Conservation (phyloP, 2,888 invertebrate genomes). For the Leptinotarsa haldemani region DNA sequence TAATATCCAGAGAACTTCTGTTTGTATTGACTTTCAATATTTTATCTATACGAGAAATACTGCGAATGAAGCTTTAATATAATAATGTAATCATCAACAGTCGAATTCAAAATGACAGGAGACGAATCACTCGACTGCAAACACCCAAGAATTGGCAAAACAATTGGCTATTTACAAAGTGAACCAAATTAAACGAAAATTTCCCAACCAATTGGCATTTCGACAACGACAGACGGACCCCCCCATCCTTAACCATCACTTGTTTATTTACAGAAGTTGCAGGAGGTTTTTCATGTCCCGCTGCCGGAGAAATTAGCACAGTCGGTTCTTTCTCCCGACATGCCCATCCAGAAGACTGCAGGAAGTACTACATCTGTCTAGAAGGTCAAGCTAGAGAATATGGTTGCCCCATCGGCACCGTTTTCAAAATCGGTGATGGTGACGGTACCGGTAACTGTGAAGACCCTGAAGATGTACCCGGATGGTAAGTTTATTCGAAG, state of each 20-base stretch:
- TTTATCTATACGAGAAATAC: too few species aligned
- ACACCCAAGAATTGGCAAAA: conserved; percentile 6
- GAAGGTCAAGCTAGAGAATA: conserved; percentile 93
- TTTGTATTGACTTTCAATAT: too few species aligned
- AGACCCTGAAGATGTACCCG: conserved; percentile 95
- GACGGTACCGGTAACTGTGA: conserved; percentile 94
- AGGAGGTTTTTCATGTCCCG: conserved; percentile 88
- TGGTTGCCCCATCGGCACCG: conserved; percentile 95
- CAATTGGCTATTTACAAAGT: conserved; percentile 9
- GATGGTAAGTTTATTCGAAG: conserved; percentile 80
- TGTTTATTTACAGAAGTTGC: conserved; percentile 80
- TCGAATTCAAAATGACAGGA: too few species aligned
- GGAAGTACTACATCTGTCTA: conserved; percentile 94
- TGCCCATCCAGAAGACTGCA: conserved; percentile 93
- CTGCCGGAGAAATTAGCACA: conserved; percentile 83
- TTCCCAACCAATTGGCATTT: conserved; percentile 41
- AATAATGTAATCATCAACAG: too few species aligned
- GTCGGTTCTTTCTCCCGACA: conserved; percentile 93
- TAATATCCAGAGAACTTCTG: too few species aligned
- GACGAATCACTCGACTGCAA: too few species aligned
- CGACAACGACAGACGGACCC: conserved; percentile 46
- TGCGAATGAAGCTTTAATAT: too few species aligned
- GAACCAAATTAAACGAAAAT: conserved; percentile 8
- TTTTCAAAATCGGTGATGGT: conserved; percentile 92
- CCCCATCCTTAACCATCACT: conserved; percentile 34